phyloP scores from a whole-genome alignment of 64 coral and sea anemone genomes.

The Porites lutea region DNA sequence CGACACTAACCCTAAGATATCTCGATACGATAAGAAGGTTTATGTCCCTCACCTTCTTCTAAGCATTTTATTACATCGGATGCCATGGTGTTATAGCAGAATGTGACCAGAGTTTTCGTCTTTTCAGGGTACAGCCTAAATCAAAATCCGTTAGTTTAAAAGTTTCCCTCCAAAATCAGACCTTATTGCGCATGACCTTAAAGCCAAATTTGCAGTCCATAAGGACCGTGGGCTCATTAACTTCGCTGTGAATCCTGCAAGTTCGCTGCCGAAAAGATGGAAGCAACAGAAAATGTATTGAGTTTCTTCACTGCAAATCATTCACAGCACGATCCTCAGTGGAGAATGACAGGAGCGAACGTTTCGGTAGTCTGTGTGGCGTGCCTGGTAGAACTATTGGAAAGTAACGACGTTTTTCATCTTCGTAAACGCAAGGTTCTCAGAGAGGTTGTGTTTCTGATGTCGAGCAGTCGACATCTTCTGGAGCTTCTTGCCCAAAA shows the following conservation, averaged over 20 bases:
- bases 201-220: background rate
- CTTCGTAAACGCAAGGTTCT: constrained; percentile 83
- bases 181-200: background rate
- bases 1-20: too few species aligned
- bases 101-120: background rate
- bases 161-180: constrained; percentile 63
- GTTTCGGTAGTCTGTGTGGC: constrained; percentile 80
- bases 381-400: constrained; percentile 82
- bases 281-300: constrained; percentile 54
- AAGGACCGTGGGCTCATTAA: background rate
- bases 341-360: constrained; percentile 60
- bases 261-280: constrained; percentile 11
- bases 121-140: background rate
- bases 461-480: constrained; percentile 64
- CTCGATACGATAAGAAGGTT: too few species aligned
- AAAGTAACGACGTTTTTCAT: constrained; percentile 50
- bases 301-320: constrained; percentile 80
- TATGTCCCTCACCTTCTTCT: background rate
- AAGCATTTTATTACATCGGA: background rate
- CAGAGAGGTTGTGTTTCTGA: constrained; percentile 57
- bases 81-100: constrained; percentile 7
- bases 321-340: constrained; percentile 69
- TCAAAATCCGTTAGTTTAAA: constrained; percentile 29
- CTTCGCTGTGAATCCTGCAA: constrained; percentile 25
- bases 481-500: constrained; percentile 44